A percentile compares a stretch with the other conserved stretches of the same genome.
Evolutionary conservation across 2,113 vertebrate species (phyloP).

Genomic region (Phyllostomus hastatus): DNA sequence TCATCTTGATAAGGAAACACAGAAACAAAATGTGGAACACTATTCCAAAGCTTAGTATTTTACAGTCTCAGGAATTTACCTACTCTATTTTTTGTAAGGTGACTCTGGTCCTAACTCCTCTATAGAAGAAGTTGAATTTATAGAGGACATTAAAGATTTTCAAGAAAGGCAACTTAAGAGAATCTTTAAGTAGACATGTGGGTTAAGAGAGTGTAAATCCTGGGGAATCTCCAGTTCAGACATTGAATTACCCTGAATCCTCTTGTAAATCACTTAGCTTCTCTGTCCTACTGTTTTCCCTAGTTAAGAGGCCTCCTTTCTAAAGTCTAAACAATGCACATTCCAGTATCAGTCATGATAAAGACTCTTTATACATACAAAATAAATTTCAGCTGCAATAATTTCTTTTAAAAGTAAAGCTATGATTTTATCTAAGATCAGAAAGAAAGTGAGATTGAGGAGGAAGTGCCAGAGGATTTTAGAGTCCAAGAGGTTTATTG

Average conservation of each 20-base stretch:
- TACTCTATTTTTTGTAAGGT: background rate
- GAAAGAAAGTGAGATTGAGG: conserved; percentile 42
- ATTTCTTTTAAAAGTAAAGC: background rate
- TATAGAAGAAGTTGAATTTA: conserved; percentile 9
- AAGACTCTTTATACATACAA: conserved; percentile 17
- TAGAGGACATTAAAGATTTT: background rate
- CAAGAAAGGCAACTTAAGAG: background rate
- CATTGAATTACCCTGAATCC: background rate
- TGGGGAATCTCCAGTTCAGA: background rate
- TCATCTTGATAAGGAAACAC: background rate
- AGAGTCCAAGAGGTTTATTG: conserved; percentile 47
- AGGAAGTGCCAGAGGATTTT: background rate
- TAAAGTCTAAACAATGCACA: background rate
- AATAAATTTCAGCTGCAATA: conserved; percentile 15
- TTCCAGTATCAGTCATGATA: background rate
- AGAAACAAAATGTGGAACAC: background rate
- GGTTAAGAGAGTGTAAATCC: background rate
- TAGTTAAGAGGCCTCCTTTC: background rate
- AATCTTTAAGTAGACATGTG: background rate
- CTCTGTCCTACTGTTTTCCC: background rate
- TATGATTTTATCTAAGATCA: conserved; percentile 17
- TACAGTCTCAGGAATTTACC: background rate
- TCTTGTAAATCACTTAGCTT: background rate
- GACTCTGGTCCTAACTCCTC: background rate
- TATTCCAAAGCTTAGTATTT: background rate